These are phyloP conservation scores for Acrobasis suavella DNA, from an alignment of 2,888 invertebrate species.

Conservation along the genomic window DNA sequence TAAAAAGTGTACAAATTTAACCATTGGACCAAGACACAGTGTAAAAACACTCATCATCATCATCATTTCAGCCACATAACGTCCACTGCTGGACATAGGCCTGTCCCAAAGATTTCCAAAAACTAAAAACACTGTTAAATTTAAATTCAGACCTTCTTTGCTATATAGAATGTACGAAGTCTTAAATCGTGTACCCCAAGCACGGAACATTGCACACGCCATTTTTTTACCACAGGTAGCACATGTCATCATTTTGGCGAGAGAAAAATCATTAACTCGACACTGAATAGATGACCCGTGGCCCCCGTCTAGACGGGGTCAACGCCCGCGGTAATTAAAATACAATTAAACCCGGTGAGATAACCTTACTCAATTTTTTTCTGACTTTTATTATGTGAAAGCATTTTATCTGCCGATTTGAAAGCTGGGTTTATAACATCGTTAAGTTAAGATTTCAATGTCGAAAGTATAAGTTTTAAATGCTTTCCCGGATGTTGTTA, in stretches of 20 bases:
- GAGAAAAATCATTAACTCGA: slow-evolving; percentile 34
- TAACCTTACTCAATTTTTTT: slow-evolving; percentile 25
- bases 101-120: too few relatives aligned
- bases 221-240: slow-evolving; percentile 17
- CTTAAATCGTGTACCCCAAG: neutral
- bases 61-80: too few relatives aligned
- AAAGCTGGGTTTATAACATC: slow-evolving; percentile 15
- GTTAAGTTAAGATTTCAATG: slow-evolving; percentile 5
- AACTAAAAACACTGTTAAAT: too few relatives aligned
- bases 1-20: too few relatives aligned
- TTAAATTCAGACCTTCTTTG: too few relatives aligned
- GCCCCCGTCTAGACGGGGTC: slow-evolving; percentile 38
- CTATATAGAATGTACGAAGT: too few relatives aligned
- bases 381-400: slow-evolving; percentile 21
- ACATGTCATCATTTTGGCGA: slow-evolving; percentile 32
- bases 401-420: slow-evolving; percentile 16
- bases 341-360: slow-evolving; percentile 43
- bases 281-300: slow-evolving; percentile 42
- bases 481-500: slow-evolving; percentile 3
- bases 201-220: neutral
- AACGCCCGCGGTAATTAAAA: slow-evolving; percentile 49
- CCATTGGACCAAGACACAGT: too few relatives aligned
- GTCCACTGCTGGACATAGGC: too few relatives aligned
- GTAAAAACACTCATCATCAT: too few relatives aligned
- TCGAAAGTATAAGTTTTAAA: neutral